These are phyloP conservation scores for Dufourea novaeangliae DNA, from an alignment of 1,140 invertebrate genomes.

Conservation along the genomic window DNA sequence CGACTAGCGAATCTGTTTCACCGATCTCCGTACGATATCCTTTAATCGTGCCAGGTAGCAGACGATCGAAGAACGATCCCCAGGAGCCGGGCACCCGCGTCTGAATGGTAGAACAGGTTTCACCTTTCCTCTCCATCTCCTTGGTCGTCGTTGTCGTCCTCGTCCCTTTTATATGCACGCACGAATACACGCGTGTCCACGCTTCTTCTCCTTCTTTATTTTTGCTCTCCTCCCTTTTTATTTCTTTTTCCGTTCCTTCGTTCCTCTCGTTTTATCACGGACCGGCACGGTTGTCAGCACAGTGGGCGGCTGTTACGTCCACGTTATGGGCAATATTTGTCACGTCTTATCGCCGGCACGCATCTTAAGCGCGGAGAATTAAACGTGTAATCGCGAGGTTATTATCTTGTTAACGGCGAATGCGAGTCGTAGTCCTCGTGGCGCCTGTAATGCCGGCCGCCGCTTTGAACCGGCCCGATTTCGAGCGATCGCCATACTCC, in stretches of 20 bases:
- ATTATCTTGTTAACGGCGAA: constrained; percentile 77
- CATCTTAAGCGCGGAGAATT: constrained; percentile 75
- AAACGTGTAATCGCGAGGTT: constrained; percentile 76
- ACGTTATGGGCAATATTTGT: constrained; percentile 78
- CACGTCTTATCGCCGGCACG: constrained; percentile 74
- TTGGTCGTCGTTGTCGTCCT: constrained; percentile 39
- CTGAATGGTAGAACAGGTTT: constrained; percentile 72
- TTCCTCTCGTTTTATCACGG: constrained; percentile 38
- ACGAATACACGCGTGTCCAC: constrained; percentile 31
- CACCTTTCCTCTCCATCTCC: constrained; percentile 17
- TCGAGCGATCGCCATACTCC: constrained; percentile 14
- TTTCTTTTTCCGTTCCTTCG: neutral
- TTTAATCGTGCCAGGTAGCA: constrained; percentile 35
- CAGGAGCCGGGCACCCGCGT: constrained; percentile 31
- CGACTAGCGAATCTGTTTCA: neutral
- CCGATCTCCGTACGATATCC: neutral
- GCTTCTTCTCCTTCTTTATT: constrained; percentile 8
- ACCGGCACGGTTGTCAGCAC: constrained; percentile 65
- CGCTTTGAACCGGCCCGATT: neutral
- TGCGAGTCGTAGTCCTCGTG: constrained; percentile 37
- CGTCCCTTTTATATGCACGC: constrained; percentile 48
- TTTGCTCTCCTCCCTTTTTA: neutral
- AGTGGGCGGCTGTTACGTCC: constrained; percentile 64
- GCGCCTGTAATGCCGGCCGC: neutral
- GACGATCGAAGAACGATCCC: constrained; percentile 44